These are phyloP conservation scores for Adoxophyes honmai DNA, from an alignment of 1,140 invertebrate species.

Conservation along the genomic window DNA sequence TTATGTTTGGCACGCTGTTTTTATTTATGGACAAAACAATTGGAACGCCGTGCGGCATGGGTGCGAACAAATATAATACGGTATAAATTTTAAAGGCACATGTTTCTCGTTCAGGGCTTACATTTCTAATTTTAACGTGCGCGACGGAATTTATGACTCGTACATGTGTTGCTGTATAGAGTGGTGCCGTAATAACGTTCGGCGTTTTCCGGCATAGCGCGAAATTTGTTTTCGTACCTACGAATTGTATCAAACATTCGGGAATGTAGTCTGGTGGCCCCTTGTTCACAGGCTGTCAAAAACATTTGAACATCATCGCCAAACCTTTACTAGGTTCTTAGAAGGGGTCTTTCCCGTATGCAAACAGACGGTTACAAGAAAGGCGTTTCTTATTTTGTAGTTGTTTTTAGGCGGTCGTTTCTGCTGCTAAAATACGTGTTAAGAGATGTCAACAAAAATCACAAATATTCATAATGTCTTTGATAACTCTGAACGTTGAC, in stretches of 20 bases:
- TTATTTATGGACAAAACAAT: slow-evolving; percentile 41
- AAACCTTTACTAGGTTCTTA: background rate
- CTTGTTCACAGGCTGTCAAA: background rate
- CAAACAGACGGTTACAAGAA: background rate
- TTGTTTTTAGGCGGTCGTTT: background rate
- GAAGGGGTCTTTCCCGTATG: background rate
- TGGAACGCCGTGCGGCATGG: slow-evolving; percentile 26
- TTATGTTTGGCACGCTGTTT: slow-evolving; percentile 9
- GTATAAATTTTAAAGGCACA: slow-evolving; percentile 67
- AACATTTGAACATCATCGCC: slow-evolving; percentile 4
- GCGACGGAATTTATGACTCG: slow-evolving; percentile 59
- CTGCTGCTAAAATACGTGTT: no score
- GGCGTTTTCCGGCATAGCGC: slow-evolving; percentile 27
- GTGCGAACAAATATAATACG: slow-evolving; percentile 56
- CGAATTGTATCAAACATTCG: slow-evolving; percentile 14
- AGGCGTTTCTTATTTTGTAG: background rate
- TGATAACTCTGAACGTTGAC: no score
- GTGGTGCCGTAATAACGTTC: slow-evolving; percentile 56
- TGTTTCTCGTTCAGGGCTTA: slow-evolving; percentile 53
- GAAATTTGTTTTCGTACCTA: slow-evolving; percentile 6
- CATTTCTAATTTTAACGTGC: slow-evolving; percentile 72
- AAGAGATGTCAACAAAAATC: no score
- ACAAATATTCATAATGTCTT: no score
- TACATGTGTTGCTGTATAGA: slow-evolving; percentile 66
- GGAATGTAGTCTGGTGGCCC: slow-evolving; percentile 1